A percentile compares a stretch with the other conserved stretches of the same genome.
phyloP scores from a whole-genome alignment of 2,888 invertebrate genomes.

The Criorhina ranunculi region DNA sequence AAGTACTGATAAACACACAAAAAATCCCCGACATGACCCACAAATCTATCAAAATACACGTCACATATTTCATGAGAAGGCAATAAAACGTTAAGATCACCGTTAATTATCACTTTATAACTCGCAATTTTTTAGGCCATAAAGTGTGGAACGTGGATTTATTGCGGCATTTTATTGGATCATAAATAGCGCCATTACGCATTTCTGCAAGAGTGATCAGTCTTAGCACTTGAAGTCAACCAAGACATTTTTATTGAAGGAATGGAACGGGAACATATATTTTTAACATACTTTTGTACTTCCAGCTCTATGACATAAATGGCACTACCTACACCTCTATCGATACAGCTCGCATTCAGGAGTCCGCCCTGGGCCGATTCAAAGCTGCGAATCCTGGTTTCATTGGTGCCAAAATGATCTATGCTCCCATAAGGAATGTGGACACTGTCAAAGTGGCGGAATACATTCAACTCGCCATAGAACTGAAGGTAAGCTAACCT shows the following conservation, averaged over 20 bases:
- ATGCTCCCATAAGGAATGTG: slow-evolving; percentile 87
- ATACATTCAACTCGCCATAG: slow-evolving; percentile 84
- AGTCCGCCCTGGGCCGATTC: slow-evolving; percentile 86
- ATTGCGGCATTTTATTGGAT: background rate
- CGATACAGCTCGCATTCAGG: slow-evolving; percentile 87
- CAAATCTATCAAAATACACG: background rate
- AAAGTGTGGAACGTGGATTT: slow-evolving; percentile 6
- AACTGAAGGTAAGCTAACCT: slow-evolving; percentile 79
- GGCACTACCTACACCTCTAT: slow-evolving; percentile 86
- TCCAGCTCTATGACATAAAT: slow-evolving; percentile 87
- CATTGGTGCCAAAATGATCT: slow-evolving; percentile 89
- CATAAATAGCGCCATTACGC: background rate
- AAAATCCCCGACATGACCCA: slow-evolving; percentile 10
- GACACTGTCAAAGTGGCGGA: slow-evolving; percentile 82
- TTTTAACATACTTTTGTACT: too few relatives aligned
- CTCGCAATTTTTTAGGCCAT: slow-evolving; percentile 4
- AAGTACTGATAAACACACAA: background rate
- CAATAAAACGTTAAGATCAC: background rate
- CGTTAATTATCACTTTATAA: slow-evolving; percentile 18
- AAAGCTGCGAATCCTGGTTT: slow-evolving; percentile 87
- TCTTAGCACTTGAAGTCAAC: background rate
- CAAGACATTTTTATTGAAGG: background rate
- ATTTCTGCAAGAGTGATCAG: background rate
- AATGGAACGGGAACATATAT: too few relatives aligned
- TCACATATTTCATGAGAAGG: background rate